These are phyloP conservation scores for Diachrysia chrysitis DNA, from an alignment of 2,888 invertebrate species.

Conservation along the genomic window DNA sequence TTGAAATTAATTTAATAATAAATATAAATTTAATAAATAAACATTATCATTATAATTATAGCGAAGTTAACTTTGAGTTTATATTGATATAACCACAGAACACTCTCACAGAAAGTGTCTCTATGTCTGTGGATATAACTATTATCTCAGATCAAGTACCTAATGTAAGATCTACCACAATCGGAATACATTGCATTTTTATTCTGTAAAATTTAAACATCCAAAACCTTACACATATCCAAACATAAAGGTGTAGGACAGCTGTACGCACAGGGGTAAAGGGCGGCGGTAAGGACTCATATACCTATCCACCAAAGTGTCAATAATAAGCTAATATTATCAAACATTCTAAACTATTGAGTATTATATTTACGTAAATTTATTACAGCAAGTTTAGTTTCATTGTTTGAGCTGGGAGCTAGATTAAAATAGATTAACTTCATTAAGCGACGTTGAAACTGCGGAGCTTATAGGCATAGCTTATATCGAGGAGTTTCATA, in stretches of 20 bases:
- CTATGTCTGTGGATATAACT: too few species aligned
- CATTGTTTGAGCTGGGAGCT: slow-evolving; percentile 19
- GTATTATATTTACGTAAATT: not conserved
- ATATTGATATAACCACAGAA: too few species aligned
- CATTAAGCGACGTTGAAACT: slow-evolving; percentile 36
- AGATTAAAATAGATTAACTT: slow-evolving; percentile 47
- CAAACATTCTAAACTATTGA: not conserved
- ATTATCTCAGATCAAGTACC: too few species aligned
- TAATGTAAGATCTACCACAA: too few species aligned
- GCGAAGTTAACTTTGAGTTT: too few species aligned
- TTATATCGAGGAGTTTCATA: slow-evolving; percentile 53
- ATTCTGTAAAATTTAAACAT: too few species aligned
- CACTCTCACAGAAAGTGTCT: too few species aligned
- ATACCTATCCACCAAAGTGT: not conserved
- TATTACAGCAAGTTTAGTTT: not conserved
- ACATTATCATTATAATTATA: too few species aligned
- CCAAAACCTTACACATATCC: not conserved
- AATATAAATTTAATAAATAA: too few species aligned
- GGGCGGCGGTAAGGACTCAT: too few species aligned
- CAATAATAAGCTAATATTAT: not conserved
- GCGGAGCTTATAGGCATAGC: slow-evolving; percentile 59
- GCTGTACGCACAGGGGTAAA: not conserved
- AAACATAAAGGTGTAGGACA: not conserved
- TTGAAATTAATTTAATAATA: too few species aligned
- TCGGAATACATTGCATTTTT: too few species aligned